Conservation (phyloP, 2,888 invertebrate species). For the Bombyx huttoni region DNA sequence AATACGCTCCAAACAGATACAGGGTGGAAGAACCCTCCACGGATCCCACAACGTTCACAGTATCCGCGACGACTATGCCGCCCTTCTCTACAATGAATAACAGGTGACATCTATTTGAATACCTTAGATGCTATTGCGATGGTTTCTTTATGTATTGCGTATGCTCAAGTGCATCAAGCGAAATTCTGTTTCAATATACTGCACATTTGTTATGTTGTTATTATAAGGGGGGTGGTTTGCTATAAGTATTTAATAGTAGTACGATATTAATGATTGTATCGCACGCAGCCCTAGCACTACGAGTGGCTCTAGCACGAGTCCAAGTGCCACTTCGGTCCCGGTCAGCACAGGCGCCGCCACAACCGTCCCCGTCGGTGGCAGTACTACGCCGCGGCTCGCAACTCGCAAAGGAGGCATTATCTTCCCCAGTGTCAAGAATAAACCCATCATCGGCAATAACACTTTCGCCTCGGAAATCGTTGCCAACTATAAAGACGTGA, state of each 20-base stretch:
- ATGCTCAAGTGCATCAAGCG: slow-evolving; percentile 21
- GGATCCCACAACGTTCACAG: slow-evolving; percentile 48
- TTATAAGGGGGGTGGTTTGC: slow-evolving; percentile 2
- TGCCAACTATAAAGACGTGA: slow-evolving; percentile 84
- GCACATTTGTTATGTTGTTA: not conserved
- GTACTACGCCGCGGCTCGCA: slow-evolving; percentile 55
- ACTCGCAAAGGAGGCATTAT: slow-evolving; percentile 86
- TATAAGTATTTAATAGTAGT: slow-evolving; percentile 19
- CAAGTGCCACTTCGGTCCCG: slow-evolving; percentile 38
- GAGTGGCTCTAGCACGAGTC: slow-evolving; percentile 20
- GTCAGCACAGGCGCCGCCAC: slow-evolving; percentile 34
- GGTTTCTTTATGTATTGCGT: slow-evolving; percentile 11
- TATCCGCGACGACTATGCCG: slow-evolving; percentile 36
- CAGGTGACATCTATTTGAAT: slow-evolving; percentile 56
- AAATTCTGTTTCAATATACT: slow-evolving; percentile 12
- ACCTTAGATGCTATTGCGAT: slow-evolving; percentile 25
- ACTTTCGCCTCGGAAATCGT: slow-evolving; percentile 85
- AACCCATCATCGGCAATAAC: slow-evolving; percentile 86
- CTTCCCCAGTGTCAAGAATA: slow-evolving; percentile 93
- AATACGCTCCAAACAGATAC: slow-evolving; percentile 82
- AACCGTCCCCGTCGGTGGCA: slow-evolving; percentile 10
- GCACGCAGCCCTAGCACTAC: slow-evolving; percentile 56
- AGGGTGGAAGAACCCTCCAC: slow-evolving; percentile 51
- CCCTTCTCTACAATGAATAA: slow-evolving; percentile 35
- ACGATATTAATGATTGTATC: slow-evolving; percentile 49